Percentiles rank a stretch among this genome's conserved stretches.
These are phyloP conservation scores for Heptranchias perlo DNA, from an alignment of 2,113 vertebrate genomes.

Conservation along the genomic window DNA sequence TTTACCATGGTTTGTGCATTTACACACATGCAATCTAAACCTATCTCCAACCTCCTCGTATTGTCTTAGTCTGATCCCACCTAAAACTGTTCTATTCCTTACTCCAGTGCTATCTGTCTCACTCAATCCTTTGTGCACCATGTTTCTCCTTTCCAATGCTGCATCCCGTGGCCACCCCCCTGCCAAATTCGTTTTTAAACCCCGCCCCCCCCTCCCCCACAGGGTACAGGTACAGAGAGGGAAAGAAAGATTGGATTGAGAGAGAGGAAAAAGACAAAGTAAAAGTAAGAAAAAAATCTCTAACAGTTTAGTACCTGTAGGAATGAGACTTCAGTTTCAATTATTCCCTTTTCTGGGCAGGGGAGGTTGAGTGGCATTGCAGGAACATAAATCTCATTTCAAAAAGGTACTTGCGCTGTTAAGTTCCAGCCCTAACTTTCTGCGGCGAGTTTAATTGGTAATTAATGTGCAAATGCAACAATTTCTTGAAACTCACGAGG, in stretches of 20 bases:
- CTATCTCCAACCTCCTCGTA: too few species aligned
- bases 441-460: background rate
- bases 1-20: too few species aligned
- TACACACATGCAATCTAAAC: too few species aligned
- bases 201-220: too few species aligned
- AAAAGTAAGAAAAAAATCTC: background rate
- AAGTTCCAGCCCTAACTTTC: background rate
- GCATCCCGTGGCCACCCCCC: too few species aligned
- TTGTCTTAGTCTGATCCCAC: too few species aligned
- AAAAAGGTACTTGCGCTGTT: background rate
- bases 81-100: too few species aligned
- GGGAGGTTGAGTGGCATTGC: background rate
- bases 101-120: too few species aligned
- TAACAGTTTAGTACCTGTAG: background rate
- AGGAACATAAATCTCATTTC: background rate
- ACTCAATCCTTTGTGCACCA: too few species aligned
- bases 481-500: too few species aligned
- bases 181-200: too few species aligned
- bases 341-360: background rate
- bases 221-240: background rate
- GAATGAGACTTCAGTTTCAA: background rate
- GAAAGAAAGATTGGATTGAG: background rate
- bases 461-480: background rate
- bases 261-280: background rate
- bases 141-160: too few species aligned